Base-by-base conservation (phyloP, 1,140 invertebrate genomes). In the Drosophila bifasciata region DNA sequence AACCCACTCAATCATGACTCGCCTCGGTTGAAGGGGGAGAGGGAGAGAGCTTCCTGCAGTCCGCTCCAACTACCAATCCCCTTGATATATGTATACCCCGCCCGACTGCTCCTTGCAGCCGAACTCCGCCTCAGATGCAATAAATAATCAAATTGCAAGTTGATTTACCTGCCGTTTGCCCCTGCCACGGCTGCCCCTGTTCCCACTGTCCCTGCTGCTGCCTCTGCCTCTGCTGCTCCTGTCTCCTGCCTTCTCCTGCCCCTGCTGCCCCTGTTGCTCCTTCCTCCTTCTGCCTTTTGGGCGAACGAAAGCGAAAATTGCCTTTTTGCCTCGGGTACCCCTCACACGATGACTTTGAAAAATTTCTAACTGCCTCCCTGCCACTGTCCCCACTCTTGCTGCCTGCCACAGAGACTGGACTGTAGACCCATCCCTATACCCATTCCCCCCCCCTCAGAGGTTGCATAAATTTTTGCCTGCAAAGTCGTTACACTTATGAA, bases 101-200 rank as follows among this genome's bases (percentile, higher is more conserved):
- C 5, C 3, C 15, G 1, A 9, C 15, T 7, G n/a, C 21, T 8
- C 16, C n/a, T 23, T 3, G 28, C 28, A 9, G 28, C 9, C 9
- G 43, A 58, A 19, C 78, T 66, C 79, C 74, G 69, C 74, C 79
- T 67, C 60, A 60, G 46, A 45, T 21, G 59, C 58, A 77, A 85
- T 85, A 88, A 85, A 85, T 85, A 88, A 88, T 88, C 77, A 85
- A 85, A 84, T 69, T 80, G 81, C 76, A 78, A 84, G 60, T 77
- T 76, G 67, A 86, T 81, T 85, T 83, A 78, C 63, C 59, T 73
- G 61, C 41, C 25, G 0, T 2, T 0, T 21, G 19, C 19, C 3
- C 19, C 11, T 36, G 32, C 32, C 11, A 0, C 9, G 8, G 28
- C 6, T 28, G 21, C 21, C 21, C 6, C 25, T 28, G 25, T n/a